Conservation (phyloP, 2,797 vertebrate species). For the Crocodylus rhombifer region DNA sequence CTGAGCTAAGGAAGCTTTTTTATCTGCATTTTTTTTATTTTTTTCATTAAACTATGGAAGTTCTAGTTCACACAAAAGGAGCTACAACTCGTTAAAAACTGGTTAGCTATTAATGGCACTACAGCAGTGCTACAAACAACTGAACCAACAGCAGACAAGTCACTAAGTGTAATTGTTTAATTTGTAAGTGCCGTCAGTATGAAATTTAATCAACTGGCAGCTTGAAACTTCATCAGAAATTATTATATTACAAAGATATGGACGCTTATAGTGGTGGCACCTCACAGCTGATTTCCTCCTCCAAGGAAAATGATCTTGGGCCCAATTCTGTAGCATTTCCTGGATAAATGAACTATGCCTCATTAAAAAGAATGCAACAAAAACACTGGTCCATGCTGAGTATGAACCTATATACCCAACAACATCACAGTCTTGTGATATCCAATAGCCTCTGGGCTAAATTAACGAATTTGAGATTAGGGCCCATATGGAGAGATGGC, state of each 20-base stretch:
- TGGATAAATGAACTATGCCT: not conserved
- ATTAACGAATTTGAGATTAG: not conserved
- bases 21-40: conserved; percentile 61
- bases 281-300: not conserved
- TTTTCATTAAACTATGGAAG: conserved; percentile 66
- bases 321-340: not conserved
- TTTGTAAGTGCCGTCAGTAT: conserved; percentile 15
- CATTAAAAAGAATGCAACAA: conserved; percentile 19
- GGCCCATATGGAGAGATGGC: not conserved
- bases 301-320: not conserved
- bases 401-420: not conserved
- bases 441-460: not conserved
- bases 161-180: conserved; percentile 46
- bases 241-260: not conserved
- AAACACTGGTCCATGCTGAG: not conserved
- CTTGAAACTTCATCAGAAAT: not conserved
- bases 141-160: conserved; percentile 45
- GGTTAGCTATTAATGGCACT: conserved; percentile 50
- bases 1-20: conserved; percentile 24
- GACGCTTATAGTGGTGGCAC: rapidly evolving
- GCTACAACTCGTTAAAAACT: conserved; percentile 45
- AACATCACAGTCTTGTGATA: not conserved
- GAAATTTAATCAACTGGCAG: conserved; percentile 12
- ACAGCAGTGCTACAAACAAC: conserved; percentile 55
- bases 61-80: conserved; percentile 50